phyloP scores from a whole-genome alignment of 1,140 invertebrate species.

The Bombus pyrosoma region DNA sequence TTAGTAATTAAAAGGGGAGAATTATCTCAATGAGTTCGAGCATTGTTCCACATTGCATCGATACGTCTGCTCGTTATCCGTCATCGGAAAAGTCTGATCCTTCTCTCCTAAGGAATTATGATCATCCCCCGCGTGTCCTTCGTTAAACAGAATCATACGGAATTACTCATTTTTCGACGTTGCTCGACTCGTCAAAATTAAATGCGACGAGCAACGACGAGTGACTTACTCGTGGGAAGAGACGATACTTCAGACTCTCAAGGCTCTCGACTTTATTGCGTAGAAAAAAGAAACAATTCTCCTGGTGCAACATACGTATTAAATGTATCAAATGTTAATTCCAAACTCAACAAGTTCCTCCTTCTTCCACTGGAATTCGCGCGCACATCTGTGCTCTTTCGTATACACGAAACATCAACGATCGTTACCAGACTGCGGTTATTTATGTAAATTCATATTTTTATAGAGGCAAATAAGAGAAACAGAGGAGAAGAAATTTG shows the following conservation, averaged over 20 bases:
- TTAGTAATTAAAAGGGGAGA: constrained; percentile 29
- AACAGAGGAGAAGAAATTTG: no score
- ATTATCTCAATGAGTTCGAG: constrained; percentile 1
- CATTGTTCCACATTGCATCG: not conserved
- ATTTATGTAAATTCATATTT: no score
- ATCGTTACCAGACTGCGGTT: no score
- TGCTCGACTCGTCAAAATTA: no score
- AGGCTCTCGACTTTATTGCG: no score
- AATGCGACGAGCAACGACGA: not conserved
- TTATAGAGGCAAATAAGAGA: no score
- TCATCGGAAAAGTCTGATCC: not conserved
- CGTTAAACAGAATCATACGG: not conserved
- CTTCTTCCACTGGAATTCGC: not conserved
- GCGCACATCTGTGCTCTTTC: no score
- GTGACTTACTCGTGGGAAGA: not conserved
- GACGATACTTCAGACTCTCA: no score
- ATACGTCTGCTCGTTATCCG: not conserved
- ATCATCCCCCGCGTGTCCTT: no score
- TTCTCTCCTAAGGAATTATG: not conserved
- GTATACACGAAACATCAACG: no score
- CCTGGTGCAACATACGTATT: not conserved
- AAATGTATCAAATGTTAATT: not conserved
- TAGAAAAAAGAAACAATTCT: not conserved
- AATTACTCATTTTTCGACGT: not conserved
- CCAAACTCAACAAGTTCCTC: not conserved